Conservation (phyloP, 1,140 invertebrate genomes). For the Amphibalanus amphitrite region DNA sequence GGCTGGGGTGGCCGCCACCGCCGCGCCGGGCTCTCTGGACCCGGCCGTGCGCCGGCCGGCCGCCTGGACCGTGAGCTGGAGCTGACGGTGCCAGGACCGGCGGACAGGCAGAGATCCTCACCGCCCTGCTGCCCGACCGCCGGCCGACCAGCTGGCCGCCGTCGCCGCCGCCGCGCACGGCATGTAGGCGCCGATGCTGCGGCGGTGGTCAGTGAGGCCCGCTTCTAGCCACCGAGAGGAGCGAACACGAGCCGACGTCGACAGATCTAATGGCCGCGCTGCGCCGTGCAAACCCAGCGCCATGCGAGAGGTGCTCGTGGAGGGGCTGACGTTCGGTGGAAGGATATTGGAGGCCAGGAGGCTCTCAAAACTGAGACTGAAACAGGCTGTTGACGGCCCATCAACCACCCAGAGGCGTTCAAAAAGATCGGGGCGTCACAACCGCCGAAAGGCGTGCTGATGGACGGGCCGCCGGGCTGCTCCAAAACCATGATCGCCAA, state of each 20-base stretch:
- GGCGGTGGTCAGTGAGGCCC: neutral
- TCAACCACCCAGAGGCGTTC: conserved; percentile 78
- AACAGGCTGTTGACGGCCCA: conserved; percentile 80
- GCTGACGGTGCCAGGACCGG: conserved; percentile 52
- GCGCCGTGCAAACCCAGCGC: conserved; percentile 56
- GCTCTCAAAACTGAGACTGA: conserved; percentile 68
- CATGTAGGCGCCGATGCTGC: conserved; percentile 12
- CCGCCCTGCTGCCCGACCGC: conserved; percentile 33
- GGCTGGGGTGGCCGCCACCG: conserved; percentile 52
- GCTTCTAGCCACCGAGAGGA: conserved; percentile 30
- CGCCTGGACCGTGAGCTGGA: conserved; percentile 70
- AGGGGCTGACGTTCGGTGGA: conserved; percentile 48
- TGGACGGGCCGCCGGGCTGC: conserved; percentile 96
- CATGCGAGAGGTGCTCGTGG: conserved; percentile 72
- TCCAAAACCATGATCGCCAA: conserved; percentile 93
- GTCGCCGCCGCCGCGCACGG: conserved; percentile 33
- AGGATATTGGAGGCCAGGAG: conserved; percentile 80
- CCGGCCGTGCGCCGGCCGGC: conserved; percentile 50
- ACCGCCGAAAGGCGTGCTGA: conserved; percentile 84
- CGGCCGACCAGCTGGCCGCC: conserved; percentile 36
- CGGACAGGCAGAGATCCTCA: conserved; percentile 44
- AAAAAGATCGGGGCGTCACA: conserved; percentile 48
- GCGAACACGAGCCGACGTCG: conserved; percentile 20
- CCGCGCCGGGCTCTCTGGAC: conserved; percentile 50
- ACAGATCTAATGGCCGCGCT: conserved; percentile 40